Evolutionary conservation across 1,140 invertebrate species (phyloP).

Genomic region (Drosophila nigrodunni): DNA sequence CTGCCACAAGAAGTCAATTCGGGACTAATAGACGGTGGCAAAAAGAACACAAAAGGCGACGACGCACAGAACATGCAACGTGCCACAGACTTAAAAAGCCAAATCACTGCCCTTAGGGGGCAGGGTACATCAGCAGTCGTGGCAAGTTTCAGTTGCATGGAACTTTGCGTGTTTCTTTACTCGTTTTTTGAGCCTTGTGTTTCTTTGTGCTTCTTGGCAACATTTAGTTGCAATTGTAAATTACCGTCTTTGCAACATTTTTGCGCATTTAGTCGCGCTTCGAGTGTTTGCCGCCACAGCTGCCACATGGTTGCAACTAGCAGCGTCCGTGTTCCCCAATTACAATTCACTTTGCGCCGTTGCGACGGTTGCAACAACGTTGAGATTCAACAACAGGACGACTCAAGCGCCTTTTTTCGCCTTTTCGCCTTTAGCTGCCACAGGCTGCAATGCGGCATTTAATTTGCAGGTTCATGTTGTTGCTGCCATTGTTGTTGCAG

Average conservation of each 20-base stretch:
- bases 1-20: background rate
- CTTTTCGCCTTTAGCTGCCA: constrained; percentile 30
- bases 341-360: constrained; percentile 79
- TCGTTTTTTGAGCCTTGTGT: constrained; percentile 12
- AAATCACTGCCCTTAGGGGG: constrained; percentile 55
- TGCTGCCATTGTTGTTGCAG: constrained; percentile 3
- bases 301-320: constrained; percentile 39
- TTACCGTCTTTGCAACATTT: constrained; percentile 82
- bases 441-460: constrained; percentile 57
- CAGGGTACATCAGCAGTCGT: constrained; percentile 51
- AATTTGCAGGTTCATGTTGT: constrained; percentile 67
- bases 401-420: constrained; percentile 59
- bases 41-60: background rate
- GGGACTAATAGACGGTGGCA: constrained; percentile 26
- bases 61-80: constrained; percentile 7
- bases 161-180: constrained; percentile 18
- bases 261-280: constrained; percentile 82
- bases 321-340: constrained; percentile 60
- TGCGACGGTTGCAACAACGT: constrained; percentile 13
- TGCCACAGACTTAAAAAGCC: constrained; percentile 9
- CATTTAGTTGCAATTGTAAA: constrained; percentile 76
- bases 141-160: constrained; percentile 29
- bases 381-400: constrained; percentile 47
- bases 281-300: constrained; percentile 79
- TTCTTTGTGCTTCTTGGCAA: background rate